Conservation (phyloP, 2,113 vertebrate genomes). For the Tachysurus vachellii region DNA sequence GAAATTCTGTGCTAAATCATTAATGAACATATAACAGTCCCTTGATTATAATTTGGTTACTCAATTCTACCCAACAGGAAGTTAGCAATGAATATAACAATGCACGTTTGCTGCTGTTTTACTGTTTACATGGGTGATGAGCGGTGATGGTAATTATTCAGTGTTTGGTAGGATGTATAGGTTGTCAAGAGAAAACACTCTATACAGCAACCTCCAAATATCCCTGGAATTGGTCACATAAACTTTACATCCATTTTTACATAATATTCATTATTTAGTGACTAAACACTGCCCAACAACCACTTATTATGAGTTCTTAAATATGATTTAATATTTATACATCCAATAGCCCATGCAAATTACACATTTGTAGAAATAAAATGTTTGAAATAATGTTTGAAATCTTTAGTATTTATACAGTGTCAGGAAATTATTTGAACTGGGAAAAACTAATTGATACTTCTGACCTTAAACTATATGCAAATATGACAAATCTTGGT, state of each 20-base stretch:
- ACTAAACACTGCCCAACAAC: not conserved
- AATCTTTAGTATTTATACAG: not conserved
- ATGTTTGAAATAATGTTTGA: not conserved
- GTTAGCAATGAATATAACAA: not conserved
- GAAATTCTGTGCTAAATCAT: constrained; percentile 26
- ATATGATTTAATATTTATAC: not conserved
- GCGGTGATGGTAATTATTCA: not conserved
- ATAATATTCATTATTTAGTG: not conserved
- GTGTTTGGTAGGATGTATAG: not conserved
- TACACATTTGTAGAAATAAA: not conserved
- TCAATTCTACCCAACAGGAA: constrained; percentile 5
- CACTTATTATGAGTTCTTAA: not conserved
- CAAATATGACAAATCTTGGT: not conserved
- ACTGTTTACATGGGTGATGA: constrained; percentile 14
- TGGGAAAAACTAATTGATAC: not conserved
- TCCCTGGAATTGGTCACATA: not conserved
- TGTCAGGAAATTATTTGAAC: not conserved
- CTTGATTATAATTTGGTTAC: constrained; percentile 19
- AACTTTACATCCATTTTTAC: not conserved
- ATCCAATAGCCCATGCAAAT: not conserved
- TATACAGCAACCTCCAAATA: not conserved
- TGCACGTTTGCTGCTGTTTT: constrained; percentile 5
- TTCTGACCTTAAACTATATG: not conserved
- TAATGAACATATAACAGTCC: constrained; percentile 29
- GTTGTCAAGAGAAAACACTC: constrained; percentile 9